phyloP scores from a whole-genome alignment of 2,797 vertebrate species.

The Tympanoctomys barrerae region DNA sequence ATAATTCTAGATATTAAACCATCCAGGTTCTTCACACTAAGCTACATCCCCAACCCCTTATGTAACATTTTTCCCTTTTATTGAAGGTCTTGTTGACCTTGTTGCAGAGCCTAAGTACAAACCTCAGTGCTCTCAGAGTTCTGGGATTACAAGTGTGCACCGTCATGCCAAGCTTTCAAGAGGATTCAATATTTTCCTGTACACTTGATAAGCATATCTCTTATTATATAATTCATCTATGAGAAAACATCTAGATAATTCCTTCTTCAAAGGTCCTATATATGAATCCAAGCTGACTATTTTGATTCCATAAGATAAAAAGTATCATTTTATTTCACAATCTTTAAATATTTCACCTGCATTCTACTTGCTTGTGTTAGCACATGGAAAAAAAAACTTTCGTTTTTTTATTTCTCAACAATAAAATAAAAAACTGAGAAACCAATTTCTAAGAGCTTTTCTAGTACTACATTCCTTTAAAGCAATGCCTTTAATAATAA shows the following conservation, averaged over 20 bases:
- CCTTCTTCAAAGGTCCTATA: background rate
- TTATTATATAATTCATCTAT: background rate
- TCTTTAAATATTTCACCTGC: background rate
- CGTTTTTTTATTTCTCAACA: background rate
- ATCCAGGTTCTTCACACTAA: background rate
- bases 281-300: background rate
- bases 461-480: background rate
- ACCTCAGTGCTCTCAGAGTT: background rate
- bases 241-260: background rate
- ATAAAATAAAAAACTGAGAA: slow-evolving; percentile 17
- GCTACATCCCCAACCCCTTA: background rate
- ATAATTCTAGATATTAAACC: background rate
- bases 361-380: slow-evolving; percentile 26
- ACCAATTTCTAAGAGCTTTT: background rate
- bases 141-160: background rate
- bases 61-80: background rate
- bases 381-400: slow-evolving; percentile 11
- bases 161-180: background rate
- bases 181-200: background rate
- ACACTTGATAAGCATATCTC: background rate
- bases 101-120: background rate
- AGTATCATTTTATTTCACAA: slow-evolving; percentile 19
- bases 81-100: background rate
- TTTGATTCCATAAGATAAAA: background rate
- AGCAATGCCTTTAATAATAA: background rate